These are phyloP conservation scores for Sceloporus tristichus DNA, from an alignment of 2,113 vertebrate genomes.

Conservation along the genomic window DNA sequence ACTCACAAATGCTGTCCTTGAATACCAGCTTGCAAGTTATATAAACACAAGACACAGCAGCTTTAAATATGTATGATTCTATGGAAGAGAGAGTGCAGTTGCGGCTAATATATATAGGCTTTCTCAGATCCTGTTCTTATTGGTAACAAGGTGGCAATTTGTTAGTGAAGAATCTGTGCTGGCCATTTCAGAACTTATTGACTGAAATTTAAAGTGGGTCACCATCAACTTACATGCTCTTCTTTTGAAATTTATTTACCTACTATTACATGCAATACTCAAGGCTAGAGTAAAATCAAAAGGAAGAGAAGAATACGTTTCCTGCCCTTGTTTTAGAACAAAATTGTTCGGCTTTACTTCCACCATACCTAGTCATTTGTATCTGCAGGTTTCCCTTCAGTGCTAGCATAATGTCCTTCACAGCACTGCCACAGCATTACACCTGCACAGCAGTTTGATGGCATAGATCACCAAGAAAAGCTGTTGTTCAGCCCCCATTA, in stretches of 20 bases:
- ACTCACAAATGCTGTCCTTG: constrained; percentile 28
- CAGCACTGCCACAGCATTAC: no score
- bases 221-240: constrained; percentile 39
- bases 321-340: not conserved
- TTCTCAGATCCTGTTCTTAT: constrained; percentile 39
- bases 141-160: constrained; percentile 58
- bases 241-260: constrained; percentile 37
- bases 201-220: constrained; percentile 55
- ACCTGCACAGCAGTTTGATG: not conserved
- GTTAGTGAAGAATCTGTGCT: constrained; percentile 47
- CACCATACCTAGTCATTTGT: not conserved
- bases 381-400: not conserved
- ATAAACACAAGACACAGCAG: constrained; percentile 15
- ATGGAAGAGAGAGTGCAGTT: constrained; percentile 45
- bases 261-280: constrained; percentile 28
- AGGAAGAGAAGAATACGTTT: constrained; percentile 33
- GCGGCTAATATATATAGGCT: constrained; percentile 17
- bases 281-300: constrained; percentile 47
- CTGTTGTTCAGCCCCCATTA: not conserved
- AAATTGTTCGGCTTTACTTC: not conserved
- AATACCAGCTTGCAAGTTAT: not conserved
- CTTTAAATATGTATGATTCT: constrained; percentile 38
- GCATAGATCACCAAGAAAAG: not conserved
- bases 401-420: not conserved
- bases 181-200: constrained; percentile 49